These are phyloP conservation scores for Halichoerus grypus DNA, from an alignment of 2,113 vertebrate species.

Conservation along the genomic window DNA sequence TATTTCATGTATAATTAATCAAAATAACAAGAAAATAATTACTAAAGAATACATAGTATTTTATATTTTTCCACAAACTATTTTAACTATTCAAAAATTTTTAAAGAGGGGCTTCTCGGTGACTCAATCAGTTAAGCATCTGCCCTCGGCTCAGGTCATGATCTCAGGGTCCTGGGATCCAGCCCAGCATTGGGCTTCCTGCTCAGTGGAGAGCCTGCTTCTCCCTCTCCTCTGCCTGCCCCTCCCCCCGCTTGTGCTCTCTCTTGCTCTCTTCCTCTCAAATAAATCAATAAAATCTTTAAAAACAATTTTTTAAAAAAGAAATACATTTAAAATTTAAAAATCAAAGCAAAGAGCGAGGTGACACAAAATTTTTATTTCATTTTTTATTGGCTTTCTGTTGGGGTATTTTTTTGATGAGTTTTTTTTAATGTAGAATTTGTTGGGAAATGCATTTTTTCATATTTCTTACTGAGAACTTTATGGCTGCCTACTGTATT, in stretches of 20 bases:
- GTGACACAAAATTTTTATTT: neutral
- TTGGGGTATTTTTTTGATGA: neutral
- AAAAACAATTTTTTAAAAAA: neutral
- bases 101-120: too few relatives aligned
- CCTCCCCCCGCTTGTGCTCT: too few relatives aligned
- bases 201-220: too few relatives aligned
- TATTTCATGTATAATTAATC: neutral
- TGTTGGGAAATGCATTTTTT: neutral
- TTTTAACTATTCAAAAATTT: neutral
- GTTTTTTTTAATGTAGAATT: slow-evolving; percentile 15
- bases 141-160: too few relatives aligned
- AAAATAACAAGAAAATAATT: neutral
- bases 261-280: too few relatives aligned
- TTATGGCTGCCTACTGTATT: neutral
- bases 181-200: too few relatives aligned
- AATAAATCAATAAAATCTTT: too few relatives aligned
- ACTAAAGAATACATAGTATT: neutral
- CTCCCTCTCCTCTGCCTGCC: too few relatives aligned
- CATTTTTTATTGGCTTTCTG: neutral
- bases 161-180: too few relatives aligned
- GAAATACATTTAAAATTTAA: neutral
- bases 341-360: neutral
- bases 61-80: neutral
- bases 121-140: too few relatives aligned
- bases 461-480: neutral